Conservation (phyloP, 2,888 invertebrate genomes). For the Acronicta alni region DNA sequence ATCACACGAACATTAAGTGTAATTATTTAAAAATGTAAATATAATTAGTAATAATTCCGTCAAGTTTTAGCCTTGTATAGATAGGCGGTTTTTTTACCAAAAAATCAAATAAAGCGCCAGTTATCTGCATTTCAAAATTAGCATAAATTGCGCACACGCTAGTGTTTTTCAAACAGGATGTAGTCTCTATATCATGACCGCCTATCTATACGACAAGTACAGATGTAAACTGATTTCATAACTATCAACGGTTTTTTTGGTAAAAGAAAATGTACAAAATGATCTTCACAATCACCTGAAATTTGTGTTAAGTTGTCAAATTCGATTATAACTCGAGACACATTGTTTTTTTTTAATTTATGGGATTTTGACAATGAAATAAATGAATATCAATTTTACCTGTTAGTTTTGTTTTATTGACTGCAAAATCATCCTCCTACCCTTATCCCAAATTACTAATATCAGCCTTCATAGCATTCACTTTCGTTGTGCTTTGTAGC, state of each 20-base stretch:
- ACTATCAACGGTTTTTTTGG: background rate
- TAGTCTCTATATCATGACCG: slow-evolving; percentile 8
- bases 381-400: slow-evolving; percentile 22
- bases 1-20: slow-evolving; percentile 43
- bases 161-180: too few relatives aligned
- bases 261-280: slow-evolving; percentile 17
- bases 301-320: background rate
- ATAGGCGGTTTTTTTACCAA: slow-evolving; percentile 12
- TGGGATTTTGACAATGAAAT: slow-evolving; percentile 20
- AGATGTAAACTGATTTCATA: background rate
- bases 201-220: slow-evolving; percentile 3
- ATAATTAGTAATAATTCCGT: slow-evolving; percentile 15
- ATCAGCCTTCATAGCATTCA: too few relatives aligned
- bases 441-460: too few relatives aligned
- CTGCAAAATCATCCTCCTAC: too few relatives aligned
- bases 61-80: slow-evolving; percentile 8
- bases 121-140: too few relatives aligned
- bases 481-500: too few relatives aligned
- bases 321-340: slow-evolving; percentile 1
- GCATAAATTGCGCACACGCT: too few relatives aligned
- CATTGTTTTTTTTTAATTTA: slow-evolving; percentile 18
- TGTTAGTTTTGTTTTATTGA: background rate
- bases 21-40: slow-evolving; percentile 53
- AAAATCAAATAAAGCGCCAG: too few relatives aligned
- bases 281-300: background rate